These are phyloP conservation scores for Lysandra bellargus DNA, from an alignment of 2,888 invertebrate species.

Conservation along the genomic window DNA sequence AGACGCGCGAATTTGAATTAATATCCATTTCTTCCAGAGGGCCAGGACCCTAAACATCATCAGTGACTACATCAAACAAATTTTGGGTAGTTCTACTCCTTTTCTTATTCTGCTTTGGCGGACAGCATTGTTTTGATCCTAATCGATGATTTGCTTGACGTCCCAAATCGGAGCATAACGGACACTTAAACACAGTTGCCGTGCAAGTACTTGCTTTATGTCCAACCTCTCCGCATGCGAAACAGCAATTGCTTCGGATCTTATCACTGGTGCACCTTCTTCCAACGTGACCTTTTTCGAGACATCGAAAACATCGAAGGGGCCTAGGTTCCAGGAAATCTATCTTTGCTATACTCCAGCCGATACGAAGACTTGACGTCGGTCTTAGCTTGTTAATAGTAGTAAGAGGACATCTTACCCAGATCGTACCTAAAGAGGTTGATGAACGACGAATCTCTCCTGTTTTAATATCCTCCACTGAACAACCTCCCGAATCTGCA, in stretches of 20 bases:
- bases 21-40: background rate
- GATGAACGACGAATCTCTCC: slow-evolving; percentile 27
- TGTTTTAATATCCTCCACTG: slow-evolving; percentile 4
- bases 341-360: background rate
- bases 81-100: background rate
- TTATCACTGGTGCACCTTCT: background rate
- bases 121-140: slow-evolving; percentile 8
- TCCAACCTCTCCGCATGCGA: background rate
- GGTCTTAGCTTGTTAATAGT: slow-evolving; percentile 1
- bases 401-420: slow-evolving; percentile 32
- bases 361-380: background rate
- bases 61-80: too few species aligned
- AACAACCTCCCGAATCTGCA: background rate
- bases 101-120: background rate
- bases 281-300: background rate
- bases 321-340: background rate
- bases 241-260: slow-evolving; percentile 3
- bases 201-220: slow-evolving; percentile 6
- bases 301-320: background rate
- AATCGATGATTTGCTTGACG: background rate
- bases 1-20: background rate
- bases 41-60: background rate
- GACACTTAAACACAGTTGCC: slow-evolving; percentile 3
- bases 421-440: slow-evolving; percentile 20
- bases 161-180: background rate